Conservation (phyloP, 2,113 vertebrate genomes). For the Sitta europaea region DNA sequence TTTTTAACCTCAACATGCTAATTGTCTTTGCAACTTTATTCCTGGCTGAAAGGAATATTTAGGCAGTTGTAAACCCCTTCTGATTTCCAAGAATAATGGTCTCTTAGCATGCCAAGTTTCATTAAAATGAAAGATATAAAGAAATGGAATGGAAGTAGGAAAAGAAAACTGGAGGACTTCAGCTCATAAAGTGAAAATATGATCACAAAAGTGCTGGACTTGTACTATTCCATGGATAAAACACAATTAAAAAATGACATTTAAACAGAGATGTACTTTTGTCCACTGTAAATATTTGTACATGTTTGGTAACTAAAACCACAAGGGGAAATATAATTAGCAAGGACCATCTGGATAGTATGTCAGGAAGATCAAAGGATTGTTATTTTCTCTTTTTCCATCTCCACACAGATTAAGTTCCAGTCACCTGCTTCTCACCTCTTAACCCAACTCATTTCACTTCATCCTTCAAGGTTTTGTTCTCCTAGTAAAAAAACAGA, state of each 20-base stretch:
- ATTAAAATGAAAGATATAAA: neutral
- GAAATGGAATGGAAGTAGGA: neutral
- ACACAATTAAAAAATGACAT: neutral
- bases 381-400: neutral
- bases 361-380: neutral
- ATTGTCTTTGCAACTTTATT: slow-evolving; percentile 3
- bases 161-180: neutral
- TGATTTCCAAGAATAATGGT: neutral
- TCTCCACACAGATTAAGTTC: neutral
- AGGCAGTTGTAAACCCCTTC: neutral
- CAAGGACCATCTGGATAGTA: neutral
- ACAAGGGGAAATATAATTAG: neutral
- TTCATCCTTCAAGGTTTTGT: neutral
- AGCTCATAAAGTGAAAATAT: neutral
- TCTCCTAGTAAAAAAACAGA: neutral
- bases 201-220: neutral
- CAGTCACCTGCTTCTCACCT: neutral
- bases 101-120: neutral
- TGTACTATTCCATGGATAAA: neutral
- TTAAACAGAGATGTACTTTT: neutral
- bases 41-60: neutral
- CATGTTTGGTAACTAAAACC: neutral
- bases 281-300: slow-evolving; percentile 23
- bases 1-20: neutral
- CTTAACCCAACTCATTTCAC: neutral